Evolutionary conservation across 2,113 vertebrate species (phyloP).

Genomic region (Cairina moschata): DNA sequence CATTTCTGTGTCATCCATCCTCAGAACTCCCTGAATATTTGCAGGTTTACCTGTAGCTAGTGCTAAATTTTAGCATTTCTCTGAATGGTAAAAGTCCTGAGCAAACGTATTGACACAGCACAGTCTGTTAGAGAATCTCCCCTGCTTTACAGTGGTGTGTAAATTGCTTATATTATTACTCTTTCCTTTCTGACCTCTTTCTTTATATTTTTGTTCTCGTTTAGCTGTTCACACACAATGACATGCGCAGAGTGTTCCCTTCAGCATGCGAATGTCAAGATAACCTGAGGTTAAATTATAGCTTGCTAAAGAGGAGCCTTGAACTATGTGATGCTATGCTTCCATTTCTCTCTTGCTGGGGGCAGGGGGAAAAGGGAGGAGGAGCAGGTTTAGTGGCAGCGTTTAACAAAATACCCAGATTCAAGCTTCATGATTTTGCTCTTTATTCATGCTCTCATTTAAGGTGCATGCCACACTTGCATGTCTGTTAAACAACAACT

Average conservation of each 20-base stretch:
- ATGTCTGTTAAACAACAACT: constrained; percentile 41
- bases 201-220: constrained; percentile 42
- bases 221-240: constrained; percentile 45
- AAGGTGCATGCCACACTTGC: background rate
- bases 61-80: background rate
- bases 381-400: background rate
- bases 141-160: background rate
- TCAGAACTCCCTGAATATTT: background rate
- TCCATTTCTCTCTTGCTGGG: background rate
- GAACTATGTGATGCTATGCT: constrained; percentile 10
- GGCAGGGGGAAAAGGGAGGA: background rate
- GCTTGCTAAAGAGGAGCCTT: constrained; percentile 47
- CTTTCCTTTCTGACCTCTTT: constrained; percentile 41
- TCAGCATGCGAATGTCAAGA: constrained; percentile 47
- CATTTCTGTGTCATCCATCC: background rate
- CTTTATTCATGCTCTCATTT: constrained; percentile 24
- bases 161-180: constrained; percentile 40
- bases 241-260: background rate
- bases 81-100: background rate
- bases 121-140: background rate
- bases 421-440: constrained; percentile 24
- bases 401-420: background rate
- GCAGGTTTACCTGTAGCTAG: background rate
- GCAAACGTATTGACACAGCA: background rate
- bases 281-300: constrained; percentile 59